These are phyloP conservation scores for Phymanthus crucifer DNA, from an alignment of 92 coral and sea anemone genomes.

Conservation along the genomic window DNA sequence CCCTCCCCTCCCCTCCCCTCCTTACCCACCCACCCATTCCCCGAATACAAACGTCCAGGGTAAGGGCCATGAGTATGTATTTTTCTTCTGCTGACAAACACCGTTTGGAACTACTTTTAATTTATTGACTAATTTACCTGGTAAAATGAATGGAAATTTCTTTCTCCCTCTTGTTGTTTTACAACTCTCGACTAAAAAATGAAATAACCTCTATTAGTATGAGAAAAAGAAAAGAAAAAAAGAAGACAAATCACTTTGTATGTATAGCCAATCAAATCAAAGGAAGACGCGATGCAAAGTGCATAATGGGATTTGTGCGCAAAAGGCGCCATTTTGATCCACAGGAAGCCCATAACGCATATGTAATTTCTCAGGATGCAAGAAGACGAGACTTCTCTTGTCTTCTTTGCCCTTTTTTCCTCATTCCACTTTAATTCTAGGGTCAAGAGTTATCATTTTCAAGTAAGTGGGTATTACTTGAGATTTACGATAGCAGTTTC, in stretches of 20 bases:
- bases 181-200: constrained; percentile 84
- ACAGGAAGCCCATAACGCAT: background rate
- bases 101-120: background rate
- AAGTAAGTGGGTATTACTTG: background rate
- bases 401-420: background rate
- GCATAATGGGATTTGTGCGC: background rate
- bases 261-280: background rate
- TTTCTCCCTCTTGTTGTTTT: constrained; percentile 93
- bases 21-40: too few relatives aligned
- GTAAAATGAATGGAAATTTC: constrained; percentile 95
- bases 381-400: background rate
- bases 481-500: background rate
- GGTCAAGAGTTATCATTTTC: background rate
- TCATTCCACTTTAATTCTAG: background rate
- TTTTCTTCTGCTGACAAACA: too few relatives aligned
- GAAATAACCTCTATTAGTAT: background rate
- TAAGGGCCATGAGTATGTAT: too few relatives aligned
- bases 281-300: background rate
- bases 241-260: too few relatives aligned
- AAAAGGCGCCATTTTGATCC: background rate
- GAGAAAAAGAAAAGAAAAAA: too few relatives aligned
- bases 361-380: background rate
- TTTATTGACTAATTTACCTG: constrained; percentile 59
- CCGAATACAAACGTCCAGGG: too few relatives aligned
- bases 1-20: too few relatives aligned